Base-by-base conservation (phyloP, 2,888 invertebrate species). In the Drosophila lacicola region DNA sequence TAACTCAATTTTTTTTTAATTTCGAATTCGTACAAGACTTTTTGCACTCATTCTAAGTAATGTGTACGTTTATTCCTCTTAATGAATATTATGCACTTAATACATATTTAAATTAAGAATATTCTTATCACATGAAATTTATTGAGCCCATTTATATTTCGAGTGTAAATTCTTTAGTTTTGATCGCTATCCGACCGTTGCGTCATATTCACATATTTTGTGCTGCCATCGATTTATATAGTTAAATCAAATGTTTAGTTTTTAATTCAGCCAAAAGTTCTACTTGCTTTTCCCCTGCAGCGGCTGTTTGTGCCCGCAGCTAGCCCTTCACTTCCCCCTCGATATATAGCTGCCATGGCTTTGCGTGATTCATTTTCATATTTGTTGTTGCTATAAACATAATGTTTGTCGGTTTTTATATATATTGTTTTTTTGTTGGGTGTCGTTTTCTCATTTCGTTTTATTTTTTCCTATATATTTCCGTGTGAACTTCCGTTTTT, bases 401-500 rank as follows among this genome's bases (percentile, higher is more conserved):
- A 50, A 75, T 82, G 86, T 75, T 85, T 75, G 70, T 68, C 50
- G 81, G 34, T 54, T 53, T 19, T 34, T 21, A 21, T 61, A 63
- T 69, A 42, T 85, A 82, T 80, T 84, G 53, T 72, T 72, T 55
- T 61, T 51, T 51, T 21, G 49, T 41, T 45, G 70, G 60, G 55
- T 71, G 72, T 77, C 72, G 72, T 62, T 74, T 58, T 58, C 65
- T 64, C 71, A 58, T 70, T 74, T 64, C 71, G 56, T 66, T 67
- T 72, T 70, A 64, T 78, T 65, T 79, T 77, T 82, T 60, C 65
- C 67, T 79, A 74, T 78, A 85, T 81, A 88, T 89, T 90, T 89
- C 90, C 90, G 90, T 90, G 90, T 88, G 90, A 90, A 90, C 88
- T 90, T 90, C 90, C 90, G 90, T 80, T 90, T 86, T 78, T 25